Base-by-base conservation (phyloP, 2,113 vertebrate genomes). In the Apeltes quadracus region DNA sequence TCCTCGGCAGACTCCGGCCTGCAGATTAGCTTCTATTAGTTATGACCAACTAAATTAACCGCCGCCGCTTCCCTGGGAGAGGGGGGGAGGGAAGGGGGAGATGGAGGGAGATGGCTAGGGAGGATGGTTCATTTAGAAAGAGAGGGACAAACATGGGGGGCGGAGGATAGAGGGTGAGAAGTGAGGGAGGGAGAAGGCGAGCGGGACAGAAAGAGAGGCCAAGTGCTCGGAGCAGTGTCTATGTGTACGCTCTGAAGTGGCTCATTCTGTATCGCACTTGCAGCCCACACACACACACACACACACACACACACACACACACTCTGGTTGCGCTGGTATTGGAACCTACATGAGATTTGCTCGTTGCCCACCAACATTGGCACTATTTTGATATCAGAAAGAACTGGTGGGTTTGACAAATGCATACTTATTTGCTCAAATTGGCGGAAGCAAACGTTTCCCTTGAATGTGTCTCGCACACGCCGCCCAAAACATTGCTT, bases 31-130 rank as follows among this genome's bases (percentile, higher is more conserved):
- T 94, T 96, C 97, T 96, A 96, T 98, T 98, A 98, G 96, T 99
- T 98, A 98, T 97, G 96, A 98, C 96, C 96, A 98, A 98, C 96
- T 98, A 98, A 98, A 98, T 98, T 96, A 98, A 97, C 96, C 96
- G 95, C 95, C 90, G 94, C 94, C 82, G 91, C 93, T 93, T 95
- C 94, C 93, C 87, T 88, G 95, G 94, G 93, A 95, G 92, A 90
- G 93, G 93, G 93, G 68, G 70, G 54, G 32, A 54, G 69, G 58
- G 64, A 65, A n/a, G 57, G 12, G 44, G 18, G 72, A 69, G 59
- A 75, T 51, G 43, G 59, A 54, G 61, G 23, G 81, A 61, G 74
- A 36, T 68, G 61, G 61, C 68, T 68, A 51, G 72, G 73, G 62
- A 72, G 50, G 8, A 78, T 27, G 61, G 74, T 75, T 76, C 80